phyloP scores from a whole-genome alignment of 2,888 invertebrate genomes.

The Furcula furcula region DNA sequence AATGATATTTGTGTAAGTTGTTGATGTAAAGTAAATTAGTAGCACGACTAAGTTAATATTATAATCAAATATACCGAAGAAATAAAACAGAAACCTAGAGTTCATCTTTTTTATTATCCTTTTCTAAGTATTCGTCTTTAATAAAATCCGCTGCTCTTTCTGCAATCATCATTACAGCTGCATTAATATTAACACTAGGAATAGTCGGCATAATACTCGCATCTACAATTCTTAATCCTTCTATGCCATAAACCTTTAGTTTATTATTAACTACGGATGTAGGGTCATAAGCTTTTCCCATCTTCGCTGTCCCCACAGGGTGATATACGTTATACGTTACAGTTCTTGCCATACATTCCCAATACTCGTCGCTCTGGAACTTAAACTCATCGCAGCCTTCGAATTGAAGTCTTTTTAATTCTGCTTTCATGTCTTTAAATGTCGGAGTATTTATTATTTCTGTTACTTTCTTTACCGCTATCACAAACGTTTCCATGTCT shows the following conservation, averaged over 20 bases:
- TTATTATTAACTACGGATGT: slow-evolving; percentile 56
- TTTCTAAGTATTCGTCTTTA: slow-evolving; percentile 47
- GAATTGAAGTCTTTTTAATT: slow-evolving; percentile 54
- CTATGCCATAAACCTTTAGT: slow-evolving; percentile 52
- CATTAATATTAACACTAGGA: slow-evolving; percentile 67
- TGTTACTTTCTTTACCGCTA: slow-evolving; percentile 52
- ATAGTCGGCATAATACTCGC: slow-evolving; percentile 73
- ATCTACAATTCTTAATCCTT: slow-evolving; percentile 59
- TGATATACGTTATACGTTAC: slow-evolving; percentile 70
- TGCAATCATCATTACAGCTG: slow-evolving; percentile 71
- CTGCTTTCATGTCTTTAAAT: slow-evolving; percentile 51
- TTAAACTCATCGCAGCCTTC: slow-evolving; percentile 54
- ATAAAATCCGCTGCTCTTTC: slow-evolving; percentile 70
- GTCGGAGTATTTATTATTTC: slow-evolving; percentile 56
- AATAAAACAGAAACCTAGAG: slow-evolving; percentile 30
- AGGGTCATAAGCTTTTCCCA: slow-evolving; percentile 53
- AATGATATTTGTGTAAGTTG: too few relatives aligned
- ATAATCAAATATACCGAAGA: background rate
- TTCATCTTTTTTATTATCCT: slow-evolving; percentile 43
- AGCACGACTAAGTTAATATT: background rate
- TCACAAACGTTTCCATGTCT: slow-evolving; percentile 58
- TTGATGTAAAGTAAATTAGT: too few relatives aligned
- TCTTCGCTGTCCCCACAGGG: slow-evolving; percentile 69
- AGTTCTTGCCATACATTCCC: slow-evolving; percentile 70
- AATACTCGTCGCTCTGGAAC: slow-evolving; percentile 58